Evolutionary conservation across 2,113 vertebrate genomes (phyloP).

Genomic region (Corythoichthys intestinalis): DNA sequence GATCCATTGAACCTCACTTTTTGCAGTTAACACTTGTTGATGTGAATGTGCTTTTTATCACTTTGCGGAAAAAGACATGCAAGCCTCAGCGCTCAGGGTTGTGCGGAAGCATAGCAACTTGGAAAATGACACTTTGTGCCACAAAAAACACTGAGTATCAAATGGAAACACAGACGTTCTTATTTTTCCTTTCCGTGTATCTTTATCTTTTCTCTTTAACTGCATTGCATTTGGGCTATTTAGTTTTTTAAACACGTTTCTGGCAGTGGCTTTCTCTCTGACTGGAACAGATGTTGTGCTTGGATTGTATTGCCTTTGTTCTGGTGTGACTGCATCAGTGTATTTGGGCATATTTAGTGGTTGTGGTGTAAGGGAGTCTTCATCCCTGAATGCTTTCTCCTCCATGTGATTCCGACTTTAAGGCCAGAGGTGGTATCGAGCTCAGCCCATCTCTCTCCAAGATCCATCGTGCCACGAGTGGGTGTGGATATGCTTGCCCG

Average conservation of each 20-base stretch:
- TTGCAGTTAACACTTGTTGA: slow-evolving; percentile 58
- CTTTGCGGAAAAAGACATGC: slow-evolving; percentile 31
- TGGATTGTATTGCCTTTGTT: slow-evolving; percentile 62
- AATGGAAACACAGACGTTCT: slow-evolving; percentile 58
- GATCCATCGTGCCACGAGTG: slow-evolving; percentile 17
- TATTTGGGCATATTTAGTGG: slow-evolving; percentile 47
- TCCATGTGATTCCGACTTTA: slow-evolving; percentile 26
- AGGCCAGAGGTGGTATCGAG: slow-evolving; percentile 32
- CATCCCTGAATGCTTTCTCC: slow-evolving; percentile 28
- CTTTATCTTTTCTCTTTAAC: slow-evolving; percentile 56
- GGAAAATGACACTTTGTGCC: slow-evolving; percentile 56
- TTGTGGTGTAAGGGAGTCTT: slow-evolving; percentile 49
- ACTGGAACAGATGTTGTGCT: slow-evolving; percentile 68
- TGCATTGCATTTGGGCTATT: slow-evolving; percentile 59
- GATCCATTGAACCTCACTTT: slow-evolving; percentile 40
- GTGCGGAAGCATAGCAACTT: slow-evolving; percentile 25
- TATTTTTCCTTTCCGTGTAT: slow-evolving; percentile 50
- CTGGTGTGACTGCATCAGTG: slow-evolving; percentile 45
- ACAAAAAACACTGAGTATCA: slow-evolving; percentile 62
- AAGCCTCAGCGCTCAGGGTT: slow-evolving; percentile 25
- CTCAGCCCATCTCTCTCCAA: slow-evolving; percentile 25
- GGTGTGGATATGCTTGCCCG: slow-evolving; percentile 26
- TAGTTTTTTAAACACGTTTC: slow-evolving; percentile 60
- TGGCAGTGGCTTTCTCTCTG: slow-evolving; percentile 51
- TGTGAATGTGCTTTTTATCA: slow-evolving; percentile 47